Evolutionary conservation across 2,888 invertebrate genomes (phyloP), one percentile per base, ranked within the genome.

Genomic region (Cylindroiulus punctatus): DNA sequence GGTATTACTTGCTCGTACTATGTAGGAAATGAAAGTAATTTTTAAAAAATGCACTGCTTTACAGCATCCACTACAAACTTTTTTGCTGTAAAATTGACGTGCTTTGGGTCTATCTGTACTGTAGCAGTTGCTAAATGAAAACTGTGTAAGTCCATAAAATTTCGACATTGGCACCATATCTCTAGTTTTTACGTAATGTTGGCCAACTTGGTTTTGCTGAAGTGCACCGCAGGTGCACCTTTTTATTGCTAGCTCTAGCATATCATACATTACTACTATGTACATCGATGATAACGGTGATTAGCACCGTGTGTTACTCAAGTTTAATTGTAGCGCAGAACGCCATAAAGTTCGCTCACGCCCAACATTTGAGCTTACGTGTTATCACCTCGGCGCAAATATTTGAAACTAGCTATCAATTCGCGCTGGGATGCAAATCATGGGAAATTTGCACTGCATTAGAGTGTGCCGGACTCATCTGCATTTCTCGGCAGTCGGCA

Each of bases 281-380:
- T 57, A 3, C 57, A 57, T 65, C 65, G 65, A 65, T 65, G 65
- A 65, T 65, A 65, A 26, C 26, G 8, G 65, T 65, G 65, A 26
- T 65, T 65, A 65, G 26, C 26, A 26, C 26, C 65, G 26, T 12
- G 10, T 65, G 65, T 65, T 65, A 65, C 65, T 65, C 4, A 22
- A 65, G 10, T 65, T 22, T 65, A 65, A 65, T 65, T 65, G 26
- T 26, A 12, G 14, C 26, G 10, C 4, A 26, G 26, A 65, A 26
- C 65, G 10, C 22, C 26, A 65, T 65, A 65, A 65, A 65, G 10
- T 26, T 26, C 65, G 22, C 10, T 26, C 22, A 65, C 26, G 12
- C 19, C 17, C 19, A 52, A 4, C 17, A 17, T 57, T 57, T n/a
- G n/a, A 12, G 7, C 12, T 5, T 65, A 12, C 26, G 8, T 65